A percentile compares a stretch with the other conserved stretches of the same genome.
Evolutionary conservation across 2,113 vertebrate species (phyloP).

Genomic region (Alethe diademata): DNA sequence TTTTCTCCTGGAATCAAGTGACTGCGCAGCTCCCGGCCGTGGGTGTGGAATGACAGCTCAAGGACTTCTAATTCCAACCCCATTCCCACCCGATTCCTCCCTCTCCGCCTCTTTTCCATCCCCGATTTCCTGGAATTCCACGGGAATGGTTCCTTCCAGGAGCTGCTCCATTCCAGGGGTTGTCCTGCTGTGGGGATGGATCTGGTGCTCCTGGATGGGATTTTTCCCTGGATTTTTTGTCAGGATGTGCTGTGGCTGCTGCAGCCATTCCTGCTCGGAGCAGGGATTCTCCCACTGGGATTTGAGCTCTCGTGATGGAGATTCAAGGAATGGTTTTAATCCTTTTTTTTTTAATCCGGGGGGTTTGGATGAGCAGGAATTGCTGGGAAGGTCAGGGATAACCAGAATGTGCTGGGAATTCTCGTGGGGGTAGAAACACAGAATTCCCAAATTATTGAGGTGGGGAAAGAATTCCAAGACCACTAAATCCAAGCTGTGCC

Average conservation of each 20-base stretch:
- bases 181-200: not conserved
- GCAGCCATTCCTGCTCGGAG: not conserved
- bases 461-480: not conserved
- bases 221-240: not conserved
- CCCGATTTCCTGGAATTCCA: not conserved
- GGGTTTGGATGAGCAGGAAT: not conserved
- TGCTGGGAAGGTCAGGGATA: not conserved
- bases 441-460: not conserved
- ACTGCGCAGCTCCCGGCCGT: not conserved
- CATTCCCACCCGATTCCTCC: not conserved
- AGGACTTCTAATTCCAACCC: constrained; percentile 10
- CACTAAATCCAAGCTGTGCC: not conserved
- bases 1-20: not conserved
- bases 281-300: not conserved
- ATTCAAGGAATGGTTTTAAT: not conserved
- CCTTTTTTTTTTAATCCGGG: too few species aligned
- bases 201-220: not conserved
- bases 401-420: not conserved
- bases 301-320: not conserved
- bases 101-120: not conserved
- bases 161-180: not conserved
- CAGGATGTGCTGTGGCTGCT: not conserved
- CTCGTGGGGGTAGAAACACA: not conserved
- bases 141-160: not conserved
- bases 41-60: constrained; percentile 42